These are phyloP conservation scores for Salvelinus namaycush DNA, from an alignment of 2,113 vertebrate genomes.

Conservation along the genomic window DNA sequence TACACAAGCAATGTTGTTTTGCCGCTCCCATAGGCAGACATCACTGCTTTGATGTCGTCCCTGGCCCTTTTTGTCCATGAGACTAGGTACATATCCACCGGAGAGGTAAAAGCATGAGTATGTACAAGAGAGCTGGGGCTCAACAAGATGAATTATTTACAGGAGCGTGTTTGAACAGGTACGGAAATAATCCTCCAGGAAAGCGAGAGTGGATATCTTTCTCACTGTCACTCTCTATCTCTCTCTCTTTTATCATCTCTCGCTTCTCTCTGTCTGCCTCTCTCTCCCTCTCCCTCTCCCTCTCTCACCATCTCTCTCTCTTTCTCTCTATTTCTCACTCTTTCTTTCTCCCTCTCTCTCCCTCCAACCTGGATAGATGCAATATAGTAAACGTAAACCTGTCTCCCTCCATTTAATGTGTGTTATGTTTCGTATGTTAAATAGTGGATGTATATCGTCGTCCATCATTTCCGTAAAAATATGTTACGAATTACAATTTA, in stretches of 20 bases:
- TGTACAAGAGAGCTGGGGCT: conserved; percentile 74
- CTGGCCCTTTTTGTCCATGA: conserved; percentile 66
- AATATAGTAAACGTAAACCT: too few species aligned
- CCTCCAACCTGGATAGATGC: too few species aligned
- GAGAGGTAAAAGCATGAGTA: conserved; percentile 78
- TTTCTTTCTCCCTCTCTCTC: conserved; percentile 33
- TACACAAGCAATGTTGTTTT: conserved; percentile 49
- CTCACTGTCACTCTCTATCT: conserved; percentile 16
- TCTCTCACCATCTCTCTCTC: neutral
- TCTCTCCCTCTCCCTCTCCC: neutral
- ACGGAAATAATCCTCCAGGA: conserved; percentile 81
- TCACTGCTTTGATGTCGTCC: conserved; percentile 36
- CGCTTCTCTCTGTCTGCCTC: too few species aligned
- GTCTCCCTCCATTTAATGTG: too few species aligned
- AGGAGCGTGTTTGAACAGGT: conserved; percentile 89
- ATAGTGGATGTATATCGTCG: too few species aligned
- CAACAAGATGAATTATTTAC: conserved; percentile 88
- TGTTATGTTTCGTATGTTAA: too few species aligned
- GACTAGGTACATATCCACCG: conserved; percentile 80
- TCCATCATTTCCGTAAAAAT: too few species aligned
- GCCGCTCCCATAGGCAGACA: conserved; percentile 43
- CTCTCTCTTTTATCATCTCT: neutral
- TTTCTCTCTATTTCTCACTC: too few species aligned
- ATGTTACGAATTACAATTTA: too few species aligned
- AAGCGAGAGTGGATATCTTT: conserved; percentile 60